Conservation (phyloP, 2,888 invertebrate genomes). For the Caenorhabditis angaria region DNA sequence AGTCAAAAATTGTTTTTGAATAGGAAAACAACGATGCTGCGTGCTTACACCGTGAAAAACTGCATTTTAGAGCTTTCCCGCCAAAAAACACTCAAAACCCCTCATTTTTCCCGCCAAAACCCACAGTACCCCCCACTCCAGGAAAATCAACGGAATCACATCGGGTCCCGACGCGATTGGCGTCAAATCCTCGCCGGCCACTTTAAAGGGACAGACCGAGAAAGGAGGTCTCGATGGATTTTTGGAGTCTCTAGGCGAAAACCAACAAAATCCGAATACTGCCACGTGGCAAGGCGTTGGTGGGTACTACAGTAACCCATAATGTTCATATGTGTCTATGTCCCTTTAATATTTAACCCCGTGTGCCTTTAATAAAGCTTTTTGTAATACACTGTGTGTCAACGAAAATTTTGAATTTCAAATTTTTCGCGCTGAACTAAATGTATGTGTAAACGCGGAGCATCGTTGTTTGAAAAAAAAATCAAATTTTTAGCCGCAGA, state of each 20-base stretch:
- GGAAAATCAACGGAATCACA: slow-evolving; percentile 27
- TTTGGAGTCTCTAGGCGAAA: slow-evolving; percentile 20
- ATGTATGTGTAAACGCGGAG: too few relatives aligned
- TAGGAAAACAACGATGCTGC: too few relatives aligned
- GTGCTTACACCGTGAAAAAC: too few relatives aligned
- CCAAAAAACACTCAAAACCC: too few relatives aligned
- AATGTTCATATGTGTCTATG: not conserved
- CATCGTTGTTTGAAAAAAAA: not conserved
- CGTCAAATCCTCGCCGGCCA: slow-evolving; percentile 29
- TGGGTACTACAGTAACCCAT: slow-evolving; percentile 13
- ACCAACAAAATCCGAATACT: slow-evolving; percentile 11
- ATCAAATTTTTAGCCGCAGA: slow-evolving; percentile 17
- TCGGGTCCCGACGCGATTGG: slow-evolving; percentile 32
- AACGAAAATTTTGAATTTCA: too few relatives aligned
- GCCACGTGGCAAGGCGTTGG: slow-evolving; percentile 37
- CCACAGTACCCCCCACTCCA: slow-evolving; percentile 3
- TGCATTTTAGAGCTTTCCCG: too few relatives aligned
- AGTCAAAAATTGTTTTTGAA: too few relatives aligned
- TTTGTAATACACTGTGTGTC: not conserved
- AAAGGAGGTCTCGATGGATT: slow-evolving; percentile 39
- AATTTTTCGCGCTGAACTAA: too few relatives aligned
- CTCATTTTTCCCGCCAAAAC: too few relatives aligned
- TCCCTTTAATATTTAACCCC: too few relatives aligned
- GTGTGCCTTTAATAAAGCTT: slow-evolving; percentile 9
- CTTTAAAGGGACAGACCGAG: slow-evolving; percentile 33